Evolutionary conservation across 2,888 invertebrate species (phyloP), one percentile per base, ranked within the genome.

Genomic region (Caenorhabditis afra): DNA sequence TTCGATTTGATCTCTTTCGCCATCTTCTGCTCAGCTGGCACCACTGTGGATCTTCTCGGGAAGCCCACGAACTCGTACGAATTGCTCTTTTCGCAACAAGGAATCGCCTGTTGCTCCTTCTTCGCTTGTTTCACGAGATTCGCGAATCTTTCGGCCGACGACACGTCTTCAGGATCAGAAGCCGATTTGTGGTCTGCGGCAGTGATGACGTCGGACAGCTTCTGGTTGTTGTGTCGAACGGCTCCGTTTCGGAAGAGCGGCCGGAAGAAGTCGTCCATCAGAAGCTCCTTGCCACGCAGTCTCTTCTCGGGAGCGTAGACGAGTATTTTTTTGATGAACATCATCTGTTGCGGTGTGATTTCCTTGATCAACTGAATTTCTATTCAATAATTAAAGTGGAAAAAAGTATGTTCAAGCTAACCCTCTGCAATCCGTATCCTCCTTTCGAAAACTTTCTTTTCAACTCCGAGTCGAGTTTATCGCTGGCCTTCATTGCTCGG

Each of bases 261-360:
- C n/a, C 64, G 64, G 80, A 86, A 86, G 61, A 79, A 86, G 11
- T 78, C 64, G 47, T 85, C 81, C 16, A 73, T 57, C 14, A 87
- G 76, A 10, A 83, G 71, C 35, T 73, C 68, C 22, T 64, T 64
- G 11, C 86, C 87, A 10, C 77, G 64, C 10, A 83, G 70, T 10
- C 87, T 68, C 35, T 81, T 77, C 45, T 81, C 81, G 7, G 87
- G 87, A 10, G 41, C 37, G 62, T 85, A 87, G 11, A 83, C 81
- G 12, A 87, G 74, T 16, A 87, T 79, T 18, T 71, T 53, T 14
- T 73, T 58, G 16, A 86, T 37, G 53, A 86, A 84, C n/a, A 29
- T 20, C 1, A 85, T 20, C 50, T 73, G 71, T 14, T 85, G 85
- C 7, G 58, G 23, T 12, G 79, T 68, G 7, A 64, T 57, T 11